Percentiles rank a stretch among this genome's conserved stretches.
Conservation (phyloP, 2,888 invertebrate genomes). For the Operophtera brumata region DNA sequence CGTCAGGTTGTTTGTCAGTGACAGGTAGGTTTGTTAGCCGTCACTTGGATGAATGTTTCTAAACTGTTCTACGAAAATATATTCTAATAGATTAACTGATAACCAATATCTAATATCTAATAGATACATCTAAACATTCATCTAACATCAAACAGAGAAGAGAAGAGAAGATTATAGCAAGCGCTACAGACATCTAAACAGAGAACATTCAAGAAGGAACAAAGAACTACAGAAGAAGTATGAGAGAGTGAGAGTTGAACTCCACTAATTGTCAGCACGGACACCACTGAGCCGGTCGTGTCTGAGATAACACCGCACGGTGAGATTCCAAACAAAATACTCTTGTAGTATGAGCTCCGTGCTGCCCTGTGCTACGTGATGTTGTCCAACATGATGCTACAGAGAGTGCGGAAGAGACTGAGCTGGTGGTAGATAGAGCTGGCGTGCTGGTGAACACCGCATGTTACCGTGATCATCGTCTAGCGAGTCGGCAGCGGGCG, state of each 20-base stretch:
- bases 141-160: constrained; percentile 28
- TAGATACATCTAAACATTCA: constrained; percentile 26
- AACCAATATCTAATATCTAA: constrained; percentile 6
- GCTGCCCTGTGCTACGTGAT: not conserved
- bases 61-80: constrained; percentile 5
- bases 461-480: constrained; percentile 64
- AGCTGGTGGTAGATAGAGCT: constrained; percentile 25
- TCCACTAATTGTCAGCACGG: not conserved
- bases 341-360: too few species aligned
- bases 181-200: constrained; percentile 32
- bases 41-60: not conserved
- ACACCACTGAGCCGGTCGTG: not conserved
- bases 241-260: constrained; percentile 20
- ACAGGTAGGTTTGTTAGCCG: not conserved
- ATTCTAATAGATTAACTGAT: not conserved
- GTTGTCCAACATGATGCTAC: constrained; percentile 4
- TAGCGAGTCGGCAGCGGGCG: constrained; percentile 40
- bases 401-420: constrained; percentile 31
- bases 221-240: constrained; percentile 24
- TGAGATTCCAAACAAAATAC: not conserved
- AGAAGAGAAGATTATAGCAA: constrained; percentile 28
- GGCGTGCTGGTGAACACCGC: not conserved
- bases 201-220: constrained; percentile 24
- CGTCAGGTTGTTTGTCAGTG: not conserved
- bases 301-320: not conserved